Conservation (phyloP, 1,140 invertebrate species). For the Zaprionus taronus region DNA sequence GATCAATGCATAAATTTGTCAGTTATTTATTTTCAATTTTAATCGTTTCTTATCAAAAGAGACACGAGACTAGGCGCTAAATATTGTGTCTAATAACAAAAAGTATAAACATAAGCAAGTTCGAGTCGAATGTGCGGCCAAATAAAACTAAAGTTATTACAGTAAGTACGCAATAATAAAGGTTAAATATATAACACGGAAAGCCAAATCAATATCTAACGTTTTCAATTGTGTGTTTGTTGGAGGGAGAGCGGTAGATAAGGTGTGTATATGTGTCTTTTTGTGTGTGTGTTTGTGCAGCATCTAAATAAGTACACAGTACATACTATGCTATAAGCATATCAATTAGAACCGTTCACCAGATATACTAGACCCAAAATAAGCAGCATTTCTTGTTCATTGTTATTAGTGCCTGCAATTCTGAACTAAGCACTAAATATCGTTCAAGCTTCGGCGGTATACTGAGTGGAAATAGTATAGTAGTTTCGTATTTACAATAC, state of each 20-base stretch:
- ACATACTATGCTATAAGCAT: constrained; percentile 11
- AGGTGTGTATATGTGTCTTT: constrained; percentile 9
- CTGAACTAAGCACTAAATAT: background rate
- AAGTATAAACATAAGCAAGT: constrained; percentile 56
- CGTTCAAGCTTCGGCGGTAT: background rate
- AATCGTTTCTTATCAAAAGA: constrained; percentile 55
- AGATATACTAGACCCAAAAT: constrained; percentile 6
- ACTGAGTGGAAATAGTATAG: background rate
- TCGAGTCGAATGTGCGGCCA: constrained; percentile 43
- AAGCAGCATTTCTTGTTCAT: constrained; percentile 10
- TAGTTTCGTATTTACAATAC: background rate
- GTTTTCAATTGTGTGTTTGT: constrained; percentile 12
- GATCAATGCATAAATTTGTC: constrained; percentile 72
- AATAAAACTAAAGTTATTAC: constrained; percentile 36
- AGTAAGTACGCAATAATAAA: constrained; percentile 44
- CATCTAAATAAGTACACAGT: constrained; percentile 6
- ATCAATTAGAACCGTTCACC: constrained; percentile 33
- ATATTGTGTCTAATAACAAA: constrained; percentile 48
- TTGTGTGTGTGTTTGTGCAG: constrained; percentile 15
- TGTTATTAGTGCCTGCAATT: constrained; percentile 20
- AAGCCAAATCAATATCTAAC: constrained; percentile 39
- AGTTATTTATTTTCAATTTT: constrained; percentile 72
- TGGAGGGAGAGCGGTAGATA: background rate
- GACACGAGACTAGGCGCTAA: constrained; percentile 55
- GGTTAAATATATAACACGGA: constrained; percentile 47